Percentiles rank a stretch among this genome's conserved stretches.
phyloP scores from a whole-genome alignment of 2,113 vertebrate species.

The Laticauda laticaudata region DNA sequence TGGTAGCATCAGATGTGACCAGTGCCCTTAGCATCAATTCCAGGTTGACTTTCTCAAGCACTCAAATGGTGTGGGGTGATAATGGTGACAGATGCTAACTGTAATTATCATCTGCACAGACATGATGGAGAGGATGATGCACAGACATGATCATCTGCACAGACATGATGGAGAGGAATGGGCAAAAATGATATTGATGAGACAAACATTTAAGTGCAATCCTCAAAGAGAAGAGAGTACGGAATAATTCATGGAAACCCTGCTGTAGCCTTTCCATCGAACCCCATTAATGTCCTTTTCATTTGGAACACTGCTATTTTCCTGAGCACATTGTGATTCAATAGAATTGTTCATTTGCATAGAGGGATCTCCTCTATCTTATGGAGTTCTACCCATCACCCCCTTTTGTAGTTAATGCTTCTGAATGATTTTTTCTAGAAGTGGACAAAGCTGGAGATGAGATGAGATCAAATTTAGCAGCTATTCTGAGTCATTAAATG shows the following conservation, averaged over 20 bases:
- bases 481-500: background rate
- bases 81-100: slow-evolving; percentile 22
- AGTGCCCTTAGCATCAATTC: slow-evolving; percentile 55
- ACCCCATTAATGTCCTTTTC: background rate
- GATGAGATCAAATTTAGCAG: background rate
- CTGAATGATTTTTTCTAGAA: background rate
- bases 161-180: slow-evolving; percentile 7
- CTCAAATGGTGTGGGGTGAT: slow-evolving; percentile 51
- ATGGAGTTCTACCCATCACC: background rate
- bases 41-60: slow-evolving; percentile 58
- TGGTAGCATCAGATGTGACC: slow-evolving; percentile 56
- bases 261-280: no score
- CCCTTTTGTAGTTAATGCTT: background rate
- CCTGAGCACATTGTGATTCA: background rate
- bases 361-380: background rate
- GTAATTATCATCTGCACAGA: slow-evolving; percentile 61
- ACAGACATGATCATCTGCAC: slow-evolving; percentile 57
- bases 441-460: background rate
- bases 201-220: slow-evolving; percentile 21
- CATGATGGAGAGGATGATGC: slow-evolving; percentile 33
- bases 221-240: background rate
- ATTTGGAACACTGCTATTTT: background rate
- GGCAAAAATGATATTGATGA: slow-evolving; percentile 32
- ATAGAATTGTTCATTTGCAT: no score
- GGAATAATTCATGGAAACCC: background rate